Conservation (phyloP, 2,888 invertebrate genomes). For the Thalpophila matura region DNA sequence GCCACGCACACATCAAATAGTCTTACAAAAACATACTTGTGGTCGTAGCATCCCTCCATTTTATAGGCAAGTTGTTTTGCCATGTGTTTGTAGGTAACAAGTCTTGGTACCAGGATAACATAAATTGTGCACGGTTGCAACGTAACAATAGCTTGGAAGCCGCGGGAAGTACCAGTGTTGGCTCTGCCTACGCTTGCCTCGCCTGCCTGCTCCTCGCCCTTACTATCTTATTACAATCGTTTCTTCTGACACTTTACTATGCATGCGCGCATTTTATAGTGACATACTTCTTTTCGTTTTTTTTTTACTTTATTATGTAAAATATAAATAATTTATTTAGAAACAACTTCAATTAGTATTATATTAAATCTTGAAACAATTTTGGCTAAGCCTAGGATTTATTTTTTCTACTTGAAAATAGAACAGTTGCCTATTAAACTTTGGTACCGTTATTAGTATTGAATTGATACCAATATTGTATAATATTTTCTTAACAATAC, state of each 20-base stretch:
- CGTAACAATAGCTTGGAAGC: conserved; percentile 80
- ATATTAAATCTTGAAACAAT: neutral
- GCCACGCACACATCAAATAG: conserved; percentile 22
- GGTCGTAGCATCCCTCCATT: conserved; percentile 44
- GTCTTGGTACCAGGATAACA: conserved; percentile 67
- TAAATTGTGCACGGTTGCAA: conserved; percentile 81
- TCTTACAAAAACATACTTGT: conserved; percentile 23
- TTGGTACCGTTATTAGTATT: neutral
- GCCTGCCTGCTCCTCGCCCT: conserved; percentile 68
- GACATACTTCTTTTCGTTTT: conserved; percentile 71
- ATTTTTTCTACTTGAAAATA: neutral
- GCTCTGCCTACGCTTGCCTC: conserved; percentile 60
- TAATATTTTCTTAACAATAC: neutral
- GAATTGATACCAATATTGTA: neutral
- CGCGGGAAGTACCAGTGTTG: conserved; percentile 71
- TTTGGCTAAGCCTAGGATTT: neutral
- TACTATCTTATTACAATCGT: conserved; percentile 86
- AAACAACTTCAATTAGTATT: neutral
- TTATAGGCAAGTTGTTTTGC: conserved; percentile 55
- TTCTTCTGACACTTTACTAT: conserved; percentile 86
- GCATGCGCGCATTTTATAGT: conserved; percentile 79
- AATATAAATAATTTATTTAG: conserved; percentile 22
- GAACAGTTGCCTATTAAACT: neutral
- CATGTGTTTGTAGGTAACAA: conserved; percentile 57
- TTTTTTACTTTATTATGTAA: conserved; percentile 51